phyloP scores from a whole-genome alignment of 2,888 invertebrate genomes.

The Pterostichus madidus region DNA sequence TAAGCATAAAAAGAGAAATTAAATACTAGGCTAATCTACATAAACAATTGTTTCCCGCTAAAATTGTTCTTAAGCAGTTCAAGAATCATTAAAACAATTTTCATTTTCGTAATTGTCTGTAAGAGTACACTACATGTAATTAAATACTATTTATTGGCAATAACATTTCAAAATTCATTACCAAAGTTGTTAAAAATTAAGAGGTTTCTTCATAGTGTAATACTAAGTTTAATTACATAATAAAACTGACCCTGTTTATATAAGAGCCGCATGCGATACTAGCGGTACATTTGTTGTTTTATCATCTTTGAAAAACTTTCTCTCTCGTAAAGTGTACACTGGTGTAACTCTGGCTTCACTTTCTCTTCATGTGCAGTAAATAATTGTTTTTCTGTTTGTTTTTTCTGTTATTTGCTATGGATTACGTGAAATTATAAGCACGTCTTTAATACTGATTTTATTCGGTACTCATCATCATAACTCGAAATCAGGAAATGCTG shows the following conservation, averaged over 20 bases:
- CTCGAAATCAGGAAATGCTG: neutral
- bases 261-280: neutral
- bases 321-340: constrained; percentile 1
- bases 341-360: neutral
- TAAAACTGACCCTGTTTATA: constrained; percentile 20
- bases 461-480: neutral
- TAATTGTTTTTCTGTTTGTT: neutral
- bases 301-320: constrained; percentile 30
- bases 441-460: neutral
- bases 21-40: constrained; percentile 2
- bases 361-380: neutral
- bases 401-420: neutral
- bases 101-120: neutral
- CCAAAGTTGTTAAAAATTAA: neutral
- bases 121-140: neutral
- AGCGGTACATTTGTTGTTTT: constrained; percentile 3
- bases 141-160: neutral
- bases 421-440: neutral
- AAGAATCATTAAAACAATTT: neutral
- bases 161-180: constrained; percentile 7
- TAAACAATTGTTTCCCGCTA: neutral
- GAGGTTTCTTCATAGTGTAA: neutral
- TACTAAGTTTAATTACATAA: constrained; percentile 6
- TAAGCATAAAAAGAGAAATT: constrained; percentile 22
- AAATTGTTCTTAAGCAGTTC: constrained; percentile 1